Conservation (phyloP, 2,888 invertebrate species). For the Hanleya hanleyi region DNA sequence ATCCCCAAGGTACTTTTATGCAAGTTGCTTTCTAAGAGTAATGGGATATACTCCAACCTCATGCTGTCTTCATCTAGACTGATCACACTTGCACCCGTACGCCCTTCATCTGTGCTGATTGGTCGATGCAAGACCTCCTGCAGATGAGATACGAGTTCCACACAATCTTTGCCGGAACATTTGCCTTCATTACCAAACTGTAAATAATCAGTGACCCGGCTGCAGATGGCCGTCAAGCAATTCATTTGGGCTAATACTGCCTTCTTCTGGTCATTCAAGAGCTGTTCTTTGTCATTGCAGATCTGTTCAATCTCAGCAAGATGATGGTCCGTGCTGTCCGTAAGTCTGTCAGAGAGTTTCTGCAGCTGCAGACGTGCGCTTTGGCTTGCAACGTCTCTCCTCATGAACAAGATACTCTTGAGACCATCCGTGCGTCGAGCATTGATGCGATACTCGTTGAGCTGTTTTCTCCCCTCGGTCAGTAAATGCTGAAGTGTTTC, state of each 20-base stretch:
- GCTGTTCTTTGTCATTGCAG: not conserved
- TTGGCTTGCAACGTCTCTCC: not conserved
- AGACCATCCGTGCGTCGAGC: not conserved
- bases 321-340: not conserved
- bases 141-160: not conserved
- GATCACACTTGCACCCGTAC: not conserved
- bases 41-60: not conserved
- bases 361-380: not conserved
- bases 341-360: not conserved
- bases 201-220: not conserved
- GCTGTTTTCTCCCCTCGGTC: not conserved
- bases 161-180: not conserved
- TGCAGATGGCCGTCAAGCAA: not conserved
- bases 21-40: not conserved
- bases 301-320: not conserved
- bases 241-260: not conserved
- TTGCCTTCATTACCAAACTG: not conserved
- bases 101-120: not conserved
- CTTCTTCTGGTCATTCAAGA: not conserved
- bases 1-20: not conserved
- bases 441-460: not conserved
- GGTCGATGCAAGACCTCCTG: not conserved
- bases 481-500: not conserved
- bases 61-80: not conserved
- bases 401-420: not conserved